Evolutionary conservation across 2,113 vertebrate genomes (phyloP), one percentile per base, ranked within the genome.

Genomic region (Pteruthius melanotis): DNA sequence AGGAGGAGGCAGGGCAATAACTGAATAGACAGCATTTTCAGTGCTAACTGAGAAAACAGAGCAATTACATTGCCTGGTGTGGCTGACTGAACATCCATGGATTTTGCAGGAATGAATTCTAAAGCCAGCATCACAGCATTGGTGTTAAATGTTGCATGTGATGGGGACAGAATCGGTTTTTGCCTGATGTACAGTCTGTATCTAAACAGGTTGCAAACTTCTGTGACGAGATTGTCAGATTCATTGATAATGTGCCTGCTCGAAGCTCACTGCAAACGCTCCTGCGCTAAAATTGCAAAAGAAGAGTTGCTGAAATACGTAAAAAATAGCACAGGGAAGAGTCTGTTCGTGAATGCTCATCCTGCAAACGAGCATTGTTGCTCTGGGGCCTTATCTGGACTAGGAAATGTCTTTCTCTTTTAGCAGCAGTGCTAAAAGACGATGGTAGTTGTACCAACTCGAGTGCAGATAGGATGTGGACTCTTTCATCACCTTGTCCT

Each of bases 121-220:
- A 76, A 87, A 92, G 89, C 81, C 47, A 49, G 50, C 49, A 37
- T 83, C 4, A 2, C 78, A 68, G 87, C 47, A 87, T 52, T 94
- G 45, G 15, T 91, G 84, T 95, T 90, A 91, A 95, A 83, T 86
- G 71, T 94, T 93, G 76, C 89, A 57, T 94, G 83, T 93, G 83
- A 82, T 84, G 77, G 79, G 65, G 65, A 18, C 56, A 79, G 85
- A 82, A 84, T 79, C 5, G 2, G 30, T 63, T 91, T 87, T 87
- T 87, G 70, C 54, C 71, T 81, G 76, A 65, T 68, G 66, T 92
- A 94, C 52, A 47, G 74, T 52, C 76, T 84, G 42, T 80, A 17
- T 77, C 85, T 80, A 39, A 80, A 75, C 78, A 88, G 61, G n/a
- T 68, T 86, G 53, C 91, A 84, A 89, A 89, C 90, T 96, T 87